Base-by-base conservation (phyloP, 1,140 invertebrate genomes). In the Drosophila prosaltans region DNA sequence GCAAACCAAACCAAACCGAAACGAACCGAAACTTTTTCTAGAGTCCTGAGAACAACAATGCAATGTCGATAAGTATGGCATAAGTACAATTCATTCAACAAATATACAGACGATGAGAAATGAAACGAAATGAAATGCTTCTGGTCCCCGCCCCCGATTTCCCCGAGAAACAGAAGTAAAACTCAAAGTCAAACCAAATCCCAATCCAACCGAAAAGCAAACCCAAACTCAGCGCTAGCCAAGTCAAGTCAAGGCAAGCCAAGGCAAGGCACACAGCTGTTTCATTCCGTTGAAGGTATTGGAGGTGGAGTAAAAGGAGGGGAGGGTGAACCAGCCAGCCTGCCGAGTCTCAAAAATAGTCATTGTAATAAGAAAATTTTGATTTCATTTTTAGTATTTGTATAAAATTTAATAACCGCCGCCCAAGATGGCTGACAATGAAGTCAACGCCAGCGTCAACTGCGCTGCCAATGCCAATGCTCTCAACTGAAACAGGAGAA, bases 371-470 rank as follows among this genome's bases (percentile, higher is more conserved):
- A 88, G 84, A 88, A 88, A 88, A 88, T 88, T 88, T 88, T 88
- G 84, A 89, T 88, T 88, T 88, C 84, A 89, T 88, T 89, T 88
- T 88, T 88, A 88, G 84, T 88, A 88, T 88, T 88, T 89, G 84
- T 88, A 81, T 88, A 89, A 88, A 88, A 88, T 88, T 88, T 88
- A 88, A 88, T 88, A 88, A 88, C 84, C 45, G 80, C 77, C 84
- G 84, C 80, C 89, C 84, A 88, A 88, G 84, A 88, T 88, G 83
- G 83, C 83, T 83, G 83, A 86, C 82, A 67, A 69, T 60, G 59
- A 24, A 43, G 68, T 43, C 43, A 62, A 58, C 64, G 59, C 43
- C 74, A 64, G 62, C 48, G 36, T 59, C 57, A 30, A 59, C 57
- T 9, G 57, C 57, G 57, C 57, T 59, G 57, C 57, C 57, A 59